These are phyloP conservation scores for Ruditapes philippinarum DNA, from an alignment of 1,140 invertebrate genomes.

Conservation along the genomic window DNA sequence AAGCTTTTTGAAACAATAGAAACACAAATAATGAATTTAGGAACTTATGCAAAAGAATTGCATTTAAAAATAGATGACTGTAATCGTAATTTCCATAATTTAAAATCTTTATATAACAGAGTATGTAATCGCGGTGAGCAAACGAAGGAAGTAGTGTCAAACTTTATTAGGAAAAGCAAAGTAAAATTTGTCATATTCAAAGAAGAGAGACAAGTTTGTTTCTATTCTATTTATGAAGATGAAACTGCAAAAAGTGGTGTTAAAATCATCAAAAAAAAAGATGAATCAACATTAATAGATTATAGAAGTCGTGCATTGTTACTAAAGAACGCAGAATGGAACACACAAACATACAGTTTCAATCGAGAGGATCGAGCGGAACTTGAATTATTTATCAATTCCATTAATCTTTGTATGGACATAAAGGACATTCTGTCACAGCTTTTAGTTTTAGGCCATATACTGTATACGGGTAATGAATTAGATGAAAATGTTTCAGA, in stretches of 20 bases:
- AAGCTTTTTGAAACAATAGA: background rate
- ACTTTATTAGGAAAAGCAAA: background rate
- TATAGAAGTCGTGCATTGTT: slow-evolving; percentile 66
- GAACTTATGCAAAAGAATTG: background rate
- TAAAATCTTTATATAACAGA: slow-evolving; percentile 60
- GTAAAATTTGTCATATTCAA: too few relatives aligned
- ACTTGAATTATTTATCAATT: slow-evolving; percentile 45
- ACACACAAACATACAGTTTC: background rate
- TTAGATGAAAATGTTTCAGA: background rate
- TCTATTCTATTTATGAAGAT: slow-evolving; percentile 18
- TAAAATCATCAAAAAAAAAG: slow-evolving; percentile 47
- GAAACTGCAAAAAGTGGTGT: background rate
- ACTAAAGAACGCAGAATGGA: slow-evolving; percentile 59
- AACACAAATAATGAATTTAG: background rate
- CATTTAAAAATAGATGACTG: slow-evolving; percentile 57
- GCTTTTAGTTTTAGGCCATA: slow-evolving; percentile 53
- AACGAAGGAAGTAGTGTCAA: slow-evolving; percentile 64
- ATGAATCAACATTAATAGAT: slow-evolving; percentile 49
- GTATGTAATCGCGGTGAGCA: slow-evolving; percentile 66
- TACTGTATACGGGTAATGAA: slow-evolving; percentile 29
- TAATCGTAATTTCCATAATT: slow-evolving; percentile 49
- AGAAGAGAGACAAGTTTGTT: slow-evolving; percentile 44
- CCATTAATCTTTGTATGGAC: slow-evolving; percentile 38
- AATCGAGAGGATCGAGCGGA: slow-evolving; percentile 42
- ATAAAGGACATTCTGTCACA: slow-evolving; percentile 23